Percentiles rank a stretch among this genome's conserved stretches.
Conservation (phyloP, 1,140 invertebrate species). For the Drosophila quadrilineata region DNA sequence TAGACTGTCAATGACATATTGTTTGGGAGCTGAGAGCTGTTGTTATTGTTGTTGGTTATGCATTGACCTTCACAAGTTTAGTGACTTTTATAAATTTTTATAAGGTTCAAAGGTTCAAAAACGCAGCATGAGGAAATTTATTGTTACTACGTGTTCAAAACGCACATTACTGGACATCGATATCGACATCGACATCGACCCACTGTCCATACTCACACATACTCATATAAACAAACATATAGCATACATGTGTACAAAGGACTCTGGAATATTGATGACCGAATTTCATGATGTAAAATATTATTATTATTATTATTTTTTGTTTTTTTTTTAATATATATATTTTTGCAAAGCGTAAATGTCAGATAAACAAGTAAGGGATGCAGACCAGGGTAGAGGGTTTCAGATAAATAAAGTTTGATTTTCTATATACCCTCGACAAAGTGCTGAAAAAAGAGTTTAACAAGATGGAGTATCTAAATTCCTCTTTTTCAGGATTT, state of each 20-base stretch:
- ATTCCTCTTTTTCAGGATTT: too few species aligned
- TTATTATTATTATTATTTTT: too few species aligned
- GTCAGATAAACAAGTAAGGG: constrained; percentile 49
- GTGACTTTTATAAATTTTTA: constrained; percentile 66
- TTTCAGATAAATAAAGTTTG: neutral
- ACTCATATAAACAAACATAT: constrained; percentile 3
- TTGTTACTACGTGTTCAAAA: constrained; percentile 64
- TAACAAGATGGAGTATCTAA: too few species aligned
- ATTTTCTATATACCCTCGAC: too few species aligned
- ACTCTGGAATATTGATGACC: constrained; percentile 63
- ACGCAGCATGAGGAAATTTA: constrained; percentile 66
- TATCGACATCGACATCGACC: too few species aligned
- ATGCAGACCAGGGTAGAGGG: neutral
- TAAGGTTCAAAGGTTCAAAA: constrained; percentile 71
- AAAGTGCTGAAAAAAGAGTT: too few species aligned
- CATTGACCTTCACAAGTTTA: constrained; percentile 58
- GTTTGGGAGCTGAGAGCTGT: neutral
- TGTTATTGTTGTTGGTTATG: constrained; percentile 26
- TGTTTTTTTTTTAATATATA: too few species aligned
- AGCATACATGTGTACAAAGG: neutral
- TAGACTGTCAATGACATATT: too few species aligned
- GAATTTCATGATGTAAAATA: constrained; percentile 75
- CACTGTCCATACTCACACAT: too few species aligned
- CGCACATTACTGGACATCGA: constrained; percentile 40
- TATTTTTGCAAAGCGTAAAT: constrained; percentile 66